Conservation (phyloP, 2,113 vertebrate species). For the Scalopus aquaticus region DNA sequence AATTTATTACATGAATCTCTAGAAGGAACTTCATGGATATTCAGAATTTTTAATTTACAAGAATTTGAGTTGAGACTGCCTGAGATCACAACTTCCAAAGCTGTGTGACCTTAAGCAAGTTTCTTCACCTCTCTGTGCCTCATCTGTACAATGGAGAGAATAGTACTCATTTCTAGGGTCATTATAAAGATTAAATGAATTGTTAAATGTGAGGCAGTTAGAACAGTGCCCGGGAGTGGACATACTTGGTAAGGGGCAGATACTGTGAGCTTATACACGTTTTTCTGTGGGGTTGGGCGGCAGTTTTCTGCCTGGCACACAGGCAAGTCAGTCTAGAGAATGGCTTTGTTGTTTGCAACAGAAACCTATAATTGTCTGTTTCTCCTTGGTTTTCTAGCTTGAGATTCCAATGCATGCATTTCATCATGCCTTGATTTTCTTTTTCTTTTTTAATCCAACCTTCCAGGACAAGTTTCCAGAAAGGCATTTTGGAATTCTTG, state of each 20-base stretch:
- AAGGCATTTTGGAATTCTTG: slow-evolving; percentile 58
- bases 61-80: background rate
- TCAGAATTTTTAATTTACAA: background rate
- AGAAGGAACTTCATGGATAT: background rate
- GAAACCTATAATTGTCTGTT: slow-evolving; percentile 10
- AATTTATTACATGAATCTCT: background rate
- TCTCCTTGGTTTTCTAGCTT: slow-evolving; percentile 39
- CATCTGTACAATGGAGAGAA: background rate
- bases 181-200: background rate
- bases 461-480: slow-evolving; percentile 38
- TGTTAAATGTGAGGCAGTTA: background rate
- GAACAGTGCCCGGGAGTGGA: background rate
- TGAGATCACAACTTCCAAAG: background rate
- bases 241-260: background rate
- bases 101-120: slow-evolving; percentile 38
- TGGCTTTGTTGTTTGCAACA: slow-evolving; percentile 18
- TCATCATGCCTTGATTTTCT: slow-evolving; percentile 43
- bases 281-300: background rate
- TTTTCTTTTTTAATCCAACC: slow-evolving; percentile 16
- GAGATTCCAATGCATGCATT: background rate
- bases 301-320: background rate
- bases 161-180: background rate
- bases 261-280: background rate
- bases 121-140: slow-evolving; percentile 15
- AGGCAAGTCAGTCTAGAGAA: background rate